Percentiles rank a stretch among this genome's conserved stretches.
Evolutionary conservation across 2,113 vertebrate species (phyloP).

Genomic region (Lutjanus erythropterus): DNA sequence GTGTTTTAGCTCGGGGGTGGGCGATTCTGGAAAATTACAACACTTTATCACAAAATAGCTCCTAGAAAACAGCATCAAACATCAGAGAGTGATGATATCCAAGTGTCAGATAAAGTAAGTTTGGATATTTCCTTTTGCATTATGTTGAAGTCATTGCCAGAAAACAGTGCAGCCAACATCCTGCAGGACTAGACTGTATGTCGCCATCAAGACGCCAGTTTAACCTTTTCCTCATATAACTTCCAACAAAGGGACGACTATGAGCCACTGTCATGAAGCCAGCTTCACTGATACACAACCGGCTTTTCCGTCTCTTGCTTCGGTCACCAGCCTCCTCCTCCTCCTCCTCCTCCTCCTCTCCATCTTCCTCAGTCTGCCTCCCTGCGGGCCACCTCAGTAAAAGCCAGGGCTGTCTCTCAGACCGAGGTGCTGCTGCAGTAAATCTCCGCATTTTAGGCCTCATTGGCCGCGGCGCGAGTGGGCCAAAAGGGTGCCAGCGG

Average conservation of each 20-base stretch:
- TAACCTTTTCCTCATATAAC: conserved; percentile 34
- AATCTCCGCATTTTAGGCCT: conserved; percentile 68
- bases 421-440: conserved; percentile 57
- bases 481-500: conserved; percentile 19
- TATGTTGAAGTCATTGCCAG: background rate
- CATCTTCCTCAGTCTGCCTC: conserved; percentile 29
- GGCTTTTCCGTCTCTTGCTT: conserved; percentile 38
- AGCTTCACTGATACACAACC: conserved; percentile 38
- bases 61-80: background rate
- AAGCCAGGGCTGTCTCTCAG: conserved; percentile 38
- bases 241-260: conserved; percentile 41
- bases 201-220: conserved; percentile 22
- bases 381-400: conserved; percentile 36
- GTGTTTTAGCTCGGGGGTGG: background rate
- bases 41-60: conserved; percentile 4
- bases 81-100: background rate
- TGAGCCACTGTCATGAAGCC: conserved; percentile 18
- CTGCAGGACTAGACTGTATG: conserved; percentile 21
- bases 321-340: conserved; percentile 17
- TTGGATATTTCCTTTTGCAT: conserved; percentile 17
- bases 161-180: conserved; percentile 30
- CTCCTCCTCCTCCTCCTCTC: conserved; percentile 32
- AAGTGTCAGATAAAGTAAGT: background rate
- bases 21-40: background rate
- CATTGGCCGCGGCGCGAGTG: conserved; percentile 6